Base-by-base conservation (phyloP, 2,888 invertebrate species). In the Pollenia griseotomentosa region DNA sequence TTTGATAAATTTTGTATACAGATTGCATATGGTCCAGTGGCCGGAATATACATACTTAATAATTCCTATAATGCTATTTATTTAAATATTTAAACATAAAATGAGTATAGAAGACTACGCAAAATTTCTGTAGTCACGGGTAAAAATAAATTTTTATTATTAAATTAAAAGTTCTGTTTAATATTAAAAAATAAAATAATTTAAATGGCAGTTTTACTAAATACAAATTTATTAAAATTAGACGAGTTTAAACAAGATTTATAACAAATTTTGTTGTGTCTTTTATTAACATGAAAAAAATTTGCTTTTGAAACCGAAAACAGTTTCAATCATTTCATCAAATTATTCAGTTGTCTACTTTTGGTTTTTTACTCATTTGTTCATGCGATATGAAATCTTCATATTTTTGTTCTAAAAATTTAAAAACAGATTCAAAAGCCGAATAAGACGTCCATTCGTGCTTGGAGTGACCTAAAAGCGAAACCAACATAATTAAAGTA, bases 371-470 rank as follows among this genome's bases (percentile, higher is more conserved):
- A 51, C 23, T 44, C 46, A 59, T 57, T 19, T 85, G 88, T 66
- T 77, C 19, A 0, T 70, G 79, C 1, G 51, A 51, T 9, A 68
- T 19, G 82, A 90, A 90, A 6, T 90, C 86, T 16, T 88, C 83
- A 81, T 92, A 90, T 85, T 91, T 91, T 42, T 89, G 87, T 57
- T 95, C 95, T 75, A 96, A 93, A 90, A 94, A 96, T 89, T 94
- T 94, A 90, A 96, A 96, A 33, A 96, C 95, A 0, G 96, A 96
- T 23, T 95, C 94, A 88, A 96, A 95, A 88, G 95, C 95, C 46
- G 95, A 93, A 91, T 94, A 95, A 4, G 96, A 96, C 16, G 96
- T 96, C 96, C 96, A 95, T 91, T 96, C 96, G 92, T 96, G 96
- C 90, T 95, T 95, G 46, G 94, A 92, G 90, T 95, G 95, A 93